Conservation (phyloP, 2,113 vertebrate species). For the Hippocampus barbouri region DNA sequence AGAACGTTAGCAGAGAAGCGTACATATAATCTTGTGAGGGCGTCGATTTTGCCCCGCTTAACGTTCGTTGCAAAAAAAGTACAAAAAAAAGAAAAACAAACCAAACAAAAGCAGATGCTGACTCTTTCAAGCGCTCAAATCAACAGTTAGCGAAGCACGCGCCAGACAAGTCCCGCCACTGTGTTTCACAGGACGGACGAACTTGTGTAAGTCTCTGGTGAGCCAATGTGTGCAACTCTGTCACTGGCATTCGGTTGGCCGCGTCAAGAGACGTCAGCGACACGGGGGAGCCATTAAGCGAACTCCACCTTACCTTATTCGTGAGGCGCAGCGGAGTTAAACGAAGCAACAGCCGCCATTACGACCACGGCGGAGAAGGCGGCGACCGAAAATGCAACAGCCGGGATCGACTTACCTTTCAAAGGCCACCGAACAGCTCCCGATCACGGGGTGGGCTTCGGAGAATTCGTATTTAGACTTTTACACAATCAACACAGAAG, state of each 20-base stretch:
- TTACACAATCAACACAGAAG: conserved; percentile 11
- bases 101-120: conserved; percentile 28
- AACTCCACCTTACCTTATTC: conserved; percentile 73
- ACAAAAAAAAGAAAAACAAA: not conserved
- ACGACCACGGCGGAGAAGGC: conserved; percentile 42
- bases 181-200: conserved; percentile 35
- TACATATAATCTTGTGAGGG: not conserved
- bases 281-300: conserved; percentile 74
- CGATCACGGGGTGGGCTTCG: conserved; percentile 46
- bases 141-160: not conserved
- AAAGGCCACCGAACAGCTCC: conserved; percentile 33
- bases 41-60: conserved; percentile 18
- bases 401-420: conserved; percentile 58
- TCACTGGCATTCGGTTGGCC: conserved; percentile 76
- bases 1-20: not conserved
- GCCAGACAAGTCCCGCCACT: conserved; percentile 9
- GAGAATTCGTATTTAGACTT: conserved; percentile 35
- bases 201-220: conserved; percentile 54
- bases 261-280: conserved; percentile 82
- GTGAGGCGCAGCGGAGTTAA: conserved; percentile 60
- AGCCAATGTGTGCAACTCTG: conserved; percentile 71
- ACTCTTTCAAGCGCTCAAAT: conserved; percentile 41
- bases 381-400: not conserved
- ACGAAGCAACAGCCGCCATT: conserved; percentile 67
- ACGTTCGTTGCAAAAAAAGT: conserved; percentile 10